phyloP scores from a whole-genome alignment of 1,140 invertebrate species.

The Neoseiulus cucumeris region DNA sequence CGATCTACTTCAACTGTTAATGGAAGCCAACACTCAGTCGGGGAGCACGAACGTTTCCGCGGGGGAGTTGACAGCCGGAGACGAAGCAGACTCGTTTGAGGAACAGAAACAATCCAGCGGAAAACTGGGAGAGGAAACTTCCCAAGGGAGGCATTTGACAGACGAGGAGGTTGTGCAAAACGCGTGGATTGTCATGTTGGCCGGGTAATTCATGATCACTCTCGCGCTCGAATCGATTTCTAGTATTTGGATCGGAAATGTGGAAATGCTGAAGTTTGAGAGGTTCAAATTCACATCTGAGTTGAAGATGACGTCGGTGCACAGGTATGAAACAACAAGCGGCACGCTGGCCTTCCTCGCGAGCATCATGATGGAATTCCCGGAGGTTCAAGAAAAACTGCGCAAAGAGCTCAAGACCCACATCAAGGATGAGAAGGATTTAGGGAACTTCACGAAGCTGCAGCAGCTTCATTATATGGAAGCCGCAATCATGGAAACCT shows the following conservation, averaged over 20 bases:
- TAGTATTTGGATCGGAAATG: not conserved
- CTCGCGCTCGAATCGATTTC: no score
- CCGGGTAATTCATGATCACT: conserved; percentile 14
- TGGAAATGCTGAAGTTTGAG: not conserved
- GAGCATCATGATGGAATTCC: conserved; percentile 1
- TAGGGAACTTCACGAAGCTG: not conserved
- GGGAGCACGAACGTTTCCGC: not conserved
- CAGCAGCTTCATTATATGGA: not conserved
- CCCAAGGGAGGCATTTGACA: not conserved
- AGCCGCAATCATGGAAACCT: not conserved
- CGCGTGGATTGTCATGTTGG: conserved; percentile 15
- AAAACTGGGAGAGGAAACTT: not conserved
- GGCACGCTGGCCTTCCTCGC: not conserved
- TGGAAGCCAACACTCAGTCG: conserved; percentile 9
- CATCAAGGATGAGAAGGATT: not conserved
- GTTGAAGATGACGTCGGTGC: not conserved
- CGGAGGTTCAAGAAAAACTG: not conserved
- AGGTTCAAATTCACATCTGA: no score
- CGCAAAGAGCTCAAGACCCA: not conserved
- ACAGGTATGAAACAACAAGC: not conserved
- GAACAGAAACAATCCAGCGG: not conserved
- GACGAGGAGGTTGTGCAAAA: conserved; percentile 15
- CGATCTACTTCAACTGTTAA: conserved; percentile 15
- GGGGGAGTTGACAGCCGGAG: not conserved
- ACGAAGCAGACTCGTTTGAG: not conserved